Evolutionary conservation across 2,797 vertebrate species (phyloP), one percentile per base, ranked within the genome.

Genomic region (Antrozous pallidus): DNA sequence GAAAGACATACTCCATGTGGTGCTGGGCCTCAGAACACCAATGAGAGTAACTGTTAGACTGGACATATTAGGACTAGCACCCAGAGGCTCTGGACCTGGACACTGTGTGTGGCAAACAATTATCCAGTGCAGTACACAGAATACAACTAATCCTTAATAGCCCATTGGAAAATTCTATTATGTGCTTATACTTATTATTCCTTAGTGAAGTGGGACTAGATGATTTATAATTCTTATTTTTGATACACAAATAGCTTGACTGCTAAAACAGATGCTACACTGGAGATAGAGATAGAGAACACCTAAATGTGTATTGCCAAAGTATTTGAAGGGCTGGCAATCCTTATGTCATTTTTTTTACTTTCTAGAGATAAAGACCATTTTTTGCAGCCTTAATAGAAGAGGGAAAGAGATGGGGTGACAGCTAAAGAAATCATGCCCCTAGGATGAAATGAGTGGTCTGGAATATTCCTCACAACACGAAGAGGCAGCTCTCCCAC

Each of bases 281-380:
- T 65, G 11, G 18, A 56, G 13, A 85, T 6, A 75, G 9, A 87
- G n/a, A 58, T 3, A 65, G 36, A 10, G 14, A 63, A 47, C 78
- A 70, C 63, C 4, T 38, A 9, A 56, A 33, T 82, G 80, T 38
- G 22, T 4, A 70, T 69, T 80, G 91, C 13, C 18, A 79, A 84
- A 73, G 45, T 83, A 71, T 84, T 71, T 47, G 58, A 85, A 92
- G 71, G 18, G 36, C 11, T 40, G 36, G 36, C 74, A 14, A 20
- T 80, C n/a, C 61, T 92, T 92, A 56, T 1, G 63, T 26, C n/a
- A 51, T 65, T 79, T 91, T 94, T 94, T 89, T 42, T 20, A 45
- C 20, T 78, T 91, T 73, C 47, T 14, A 74, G 73, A 94, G 24
- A 14, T 77, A 56, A 69, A 94, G 77, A 77, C 16, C 49, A 78